Percentiles rank a stretch among this genome's conserved stretches.
Conservation (phyloP, 2,888 invertebrate genomes). For the Drosophila borealis region DNA sequence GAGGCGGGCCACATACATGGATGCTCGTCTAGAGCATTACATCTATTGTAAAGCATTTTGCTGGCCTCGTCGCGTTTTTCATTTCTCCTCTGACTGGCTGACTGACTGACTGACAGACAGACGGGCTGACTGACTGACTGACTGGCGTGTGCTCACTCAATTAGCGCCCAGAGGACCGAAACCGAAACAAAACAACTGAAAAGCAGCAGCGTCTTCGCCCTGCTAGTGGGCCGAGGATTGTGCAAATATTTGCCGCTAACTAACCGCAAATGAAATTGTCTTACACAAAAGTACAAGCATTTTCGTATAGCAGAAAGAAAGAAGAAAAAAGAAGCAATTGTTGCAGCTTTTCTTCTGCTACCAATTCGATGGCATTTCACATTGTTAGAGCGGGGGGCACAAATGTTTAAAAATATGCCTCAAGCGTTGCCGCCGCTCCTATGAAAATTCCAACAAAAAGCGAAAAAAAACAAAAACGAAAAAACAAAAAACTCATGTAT, state of each 20-base stretch:
- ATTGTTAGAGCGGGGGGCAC: conserved; percentile 10
- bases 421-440: conserved; percentile 25
- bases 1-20: conserved; percentile 56
- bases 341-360: conserved; percentile 28
- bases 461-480: conserved; percentile 22
- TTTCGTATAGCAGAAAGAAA: conserved; percentile 6
- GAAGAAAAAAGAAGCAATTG: conserved; percentile 32
- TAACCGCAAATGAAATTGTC: conserved; percentile 77
- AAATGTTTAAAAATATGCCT: conserved; percentile 60
- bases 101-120: conserved; percentile 44
- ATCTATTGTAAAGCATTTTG: conserved; percentile 47
- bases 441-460: conserved; percentile 59
- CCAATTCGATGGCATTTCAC: conserved; percentile 3
- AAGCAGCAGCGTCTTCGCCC: conserved; percentile 30
- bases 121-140: conserved; percentile 37
- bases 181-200: conserved; percentile 52
- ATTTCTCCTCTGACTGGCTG: conserved; percentile 71
- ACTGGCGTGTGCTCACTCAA: conserved; percentile 78
- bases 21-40: conserved; percentile 38
- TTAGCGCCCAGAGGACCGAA: conserved; percentile 77
- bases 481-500: conserved; percentile 31
- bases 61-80: conserved; percentile 77
- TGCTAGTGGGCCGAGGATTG: conserved; percentile 65
- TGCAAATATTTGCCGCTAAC: conserved; percentile 73
- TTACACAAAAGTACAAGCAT: conserved; percentile 46